These are phyloP conservation scores for Brachylomia viminalis DNA, from an alignment of 2,888 invertebrate genomes.

Conservation along the genomic window DNA sequence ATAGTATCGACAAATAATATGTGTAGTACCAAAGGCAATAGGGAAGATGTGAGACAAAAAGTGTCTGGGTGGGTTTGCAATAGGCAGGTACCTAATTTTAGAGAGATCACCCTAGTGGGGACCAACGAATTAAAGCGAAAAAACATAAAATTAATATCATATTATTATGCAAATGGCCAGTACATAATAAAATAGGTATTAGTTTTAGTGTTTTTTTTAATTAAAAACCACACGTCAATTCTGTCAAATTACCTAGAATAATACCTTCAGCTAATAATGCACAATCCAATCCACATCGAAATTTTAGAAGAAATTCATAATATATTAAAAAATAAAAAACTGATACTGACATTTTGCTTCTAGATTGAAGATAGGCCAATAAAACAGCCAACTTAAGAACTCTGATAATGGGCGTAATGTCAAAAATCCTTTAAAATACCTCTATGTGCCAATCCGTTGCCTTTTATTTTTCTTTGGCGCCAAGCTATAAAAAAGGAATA, in stretches of 20 bases:
- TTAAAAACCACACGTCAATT: not conserved
- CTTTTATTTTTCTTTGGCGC: constrained; percentile 23
- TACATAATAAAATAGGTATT: not conserved
- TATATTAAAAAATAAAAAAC: too few relatives aligned
- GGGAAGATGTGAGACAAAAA: not conserved
- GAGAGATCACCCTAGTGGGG: too few relatives aligned
- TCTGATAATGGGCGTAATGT: not conserved
- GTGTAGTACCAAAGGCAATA: not conserved
- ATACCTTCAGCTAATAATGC: not conserved
- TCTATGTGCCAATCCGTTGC: not conserved
- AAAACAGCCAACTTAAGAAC: not conserved
- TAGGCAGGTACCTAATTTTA: not conserved
- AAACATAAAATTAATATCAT: not conserved
- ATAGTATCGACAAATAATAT: constrained; percentile 6
- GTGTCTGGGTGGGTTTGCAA: not conserved
- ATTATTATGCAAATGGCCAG: not conserved
- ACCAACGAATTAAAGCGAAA: not conserved
- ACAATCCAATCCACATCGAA: not conserved
- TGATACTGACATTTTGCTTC: too few relatives aligned
- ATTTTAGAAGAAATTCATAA: not conserved
- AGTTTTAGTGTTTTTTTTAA: not conserved
- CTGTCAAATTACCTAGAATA: not conserved
- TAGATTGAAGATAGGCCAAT: not conserved
- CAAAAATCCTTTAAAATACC: not conserved
- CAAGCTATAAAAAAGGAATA: constrained; percentile 5